Percentiles rank a stretch among this genome's conserved stretches.
phyloP scores from a whole-genome alignment of 2,888 invertebrate genomes.

The Nycteola revayana region DNA sequence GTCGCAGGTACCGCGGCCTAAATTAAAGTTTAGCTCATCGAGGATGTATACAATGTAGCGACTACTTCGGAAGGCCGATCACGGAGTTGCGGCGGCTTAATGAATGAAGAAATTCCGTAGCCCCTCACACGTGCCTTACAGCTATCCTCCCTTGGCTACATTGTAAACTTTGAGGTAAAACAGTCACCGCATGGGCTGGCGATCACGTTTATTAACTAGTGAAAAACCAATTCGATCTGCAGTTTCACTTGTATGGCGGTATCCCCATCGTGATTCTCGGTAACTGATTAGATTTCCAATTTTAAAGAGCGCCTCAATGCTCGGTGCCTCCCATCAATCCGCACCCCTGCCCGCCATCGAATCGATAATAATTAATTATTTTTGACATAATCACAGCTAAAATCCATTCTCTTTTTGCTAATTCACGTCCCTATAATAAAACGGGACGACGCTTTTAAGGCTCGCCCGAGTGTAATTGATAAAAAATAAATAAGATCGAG shows the following conservation, averaged over 20 bases:
- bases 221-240: conserved; percentile 26
- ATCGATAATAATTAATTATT: conserved; percentile 88
- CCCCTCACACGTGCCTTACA: conserved; percentile 58
- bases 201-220: too few species aligned
- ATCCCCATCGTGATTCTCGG: conserved; percentile 49
- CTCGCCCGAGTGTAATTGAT: conserved; percentile 73
- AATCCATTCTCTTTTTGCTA: conserved; percentile 86
- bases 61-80: conserved; percentile 65
- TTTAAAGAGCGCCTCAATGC: conserved; percentile 67
- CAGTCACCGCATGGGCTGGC: conserved; percentile 30
- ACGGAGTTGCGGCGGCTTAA: conserved; percentile 67
- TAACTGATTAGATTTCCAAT: conserved; percentile 71
- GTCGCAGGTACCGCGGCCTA: conserved; percentile 63
- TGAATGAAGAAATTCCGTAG: conserved; percentile 75
- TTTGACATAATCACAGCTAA: conserved; percentile 86
- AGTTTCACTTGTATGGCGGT: conserved; percentile 51
- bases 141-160: conserved; percentile 51
- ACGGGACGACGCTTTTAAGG: conserved; percentile 73
- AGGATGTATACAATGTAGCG: conserved; percentile 58
- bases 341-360: conserved; percentile 67
- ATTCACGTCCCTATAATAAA: conserved; percentile 85
- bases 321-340: conserved; percentile 67
- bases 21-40: conserved; percentile 76
- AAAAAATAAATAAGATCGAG: conserved; percentile 77
- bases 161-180: conserved; percentile 51